Evolutionary conservation across 92 coral and sea anemone genomes (phyloP).

Genomic region (Siderastrea siderea): DNA sequence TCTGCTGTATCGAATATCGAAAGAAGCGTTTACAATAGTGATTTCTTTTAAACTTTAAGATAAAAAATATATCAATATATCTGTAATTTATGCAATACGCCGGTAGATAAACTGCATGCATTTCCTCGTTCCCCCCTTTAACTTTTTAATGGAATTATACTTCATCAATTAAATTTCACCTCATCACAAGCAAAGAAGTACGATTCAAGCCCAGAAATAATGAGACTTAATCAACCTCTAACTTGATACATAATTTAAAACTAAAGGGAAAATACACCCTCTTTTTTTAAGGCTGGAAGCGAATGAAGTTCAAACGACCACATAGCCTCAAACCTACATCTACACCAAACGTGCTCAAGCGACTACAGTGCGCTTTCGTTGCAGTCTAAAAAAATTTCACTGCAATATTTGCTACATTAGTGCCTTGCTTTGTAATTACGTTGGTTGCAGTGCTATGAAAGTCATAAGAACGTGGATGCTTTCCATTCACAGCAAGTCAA

Average conservation of each 20-base stretch:
- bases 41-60: no score
- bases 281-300: no score
- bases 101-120: neutral
- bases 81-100: neutral
- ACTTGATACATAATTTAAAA: neutral
- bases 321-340: no score
- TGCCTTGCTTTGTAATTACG: neutral
- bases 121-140: no score
- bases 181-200: slow-evolving; percentile 12
- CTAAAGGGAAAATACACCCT: no score
- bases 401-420: neutral
- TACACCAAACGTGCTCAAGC: no score
- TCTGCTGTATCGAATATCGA: no score
- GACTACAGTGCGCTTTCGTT: no score
- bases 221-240: slow-evolving; percentile 3
- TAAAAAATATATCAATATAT: neutral
- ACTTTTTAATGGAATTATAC: neutral
- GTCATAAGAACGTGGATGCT: neutral
- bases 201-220: neutral
- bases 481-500: neutral
- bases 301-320: no score
- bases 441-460: neutral
- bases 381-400: no score
- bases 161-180: neutral
- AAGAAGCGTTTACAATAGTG: no score